phyloP scores from a whole-genome alignment of 64 coral and sea anemone genomes.

The Dendronephthya gigantea region DNA sequence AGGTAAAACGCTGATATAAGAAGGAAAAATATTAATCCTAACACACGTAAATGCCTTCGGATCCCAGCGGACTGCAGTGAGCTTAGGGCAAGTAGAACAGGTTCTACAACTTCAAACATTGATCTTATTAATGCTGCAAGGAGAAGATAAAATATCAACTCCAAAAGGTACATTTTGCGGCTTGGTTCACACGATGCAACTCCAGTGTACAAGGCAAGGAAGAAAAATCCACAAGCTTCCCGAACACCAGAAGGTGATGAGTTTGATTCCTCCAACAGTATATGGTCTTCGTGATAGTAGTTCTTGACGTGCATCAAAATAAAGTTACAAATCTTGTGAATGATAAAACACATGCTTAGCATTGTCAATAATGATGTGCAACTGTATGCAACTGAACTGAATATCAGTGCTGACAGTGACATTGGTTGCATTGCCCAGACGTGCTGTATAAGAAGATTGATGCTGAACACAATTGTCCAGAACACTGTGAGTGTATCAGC shows the following conservation, averaged over 20 bases:
- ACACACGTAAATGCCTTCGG: constrained; percentile 53
- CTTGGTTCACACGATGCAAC: constrained; percentile 70
- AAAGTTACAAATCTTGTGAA: constrained; percentile 52
- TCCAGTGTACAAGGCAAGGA: constrained; percentile 79
- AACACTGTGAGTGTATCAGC: constrained; percentile 52
- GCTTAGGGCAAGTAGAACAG: constrained; percentile 56
- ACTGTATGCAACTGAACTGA: constrained; percentile 59
- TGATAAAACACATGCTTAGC: constrained; percentile 72
- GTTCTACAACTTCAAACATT: constrained; percentile 91
- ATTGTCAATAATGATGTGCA: constrained; percentile 73
- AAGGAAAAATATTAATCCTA: constrained; percentile 51
- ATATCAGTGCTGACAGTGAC: constrained; percentile 43
- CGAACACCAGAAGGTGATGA: constrained; percentile 68
- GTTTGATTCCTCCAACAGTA: constrained; percentile 39
- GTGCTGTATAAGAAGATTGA: constrained; percentile 44
- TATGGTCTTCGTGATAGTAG: constrained; percentile 53
- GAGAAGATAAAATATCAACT: constrained; percentile 85
- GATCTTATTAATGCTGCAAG: constrained; percentile 74
- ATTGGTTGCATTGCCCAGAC: constrained; percentile 50
- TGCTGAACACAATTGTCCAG: constrained; percentile 41
- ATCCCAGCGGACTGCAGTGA: constrained; percentile 53
- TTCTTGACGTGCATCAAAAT: constrained; percentile 37
- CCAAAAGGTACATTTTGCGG: constrained; percentile 71
- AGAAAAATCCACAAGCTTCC: constrained; percentile 85
- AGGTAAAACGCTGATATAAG: constrained; percentile 62